phyloP scores from a whole-genome alignment of 2,888 invertebrate genomes.

The Aelia acuminata region DNA sequence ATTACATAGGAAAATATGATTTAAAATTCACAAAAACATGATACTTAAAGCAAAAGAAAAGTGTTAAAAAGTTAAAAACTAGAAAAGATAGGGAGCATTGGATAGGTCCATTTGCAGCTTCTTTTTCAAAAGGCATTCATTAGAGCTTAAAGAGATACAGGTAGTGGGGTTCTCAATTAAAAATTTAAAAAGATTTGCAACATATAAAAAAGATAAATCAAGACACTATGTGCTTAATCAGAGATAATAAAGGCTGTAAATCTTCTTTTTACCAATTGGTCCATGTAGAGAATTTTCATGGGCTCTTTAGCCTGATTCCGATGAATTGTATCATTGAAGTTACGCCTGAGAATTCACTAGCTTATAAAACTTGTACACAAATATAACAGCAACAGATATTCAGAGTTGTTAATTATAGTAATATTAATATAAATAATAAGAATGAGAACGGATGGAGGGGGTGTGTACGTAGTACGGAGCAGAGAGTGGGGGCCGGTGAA shows the following conservation, averaged over 20 bases:
- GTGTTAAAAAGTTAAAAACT: too few species aligned
- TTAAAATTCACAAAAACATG: neutral
- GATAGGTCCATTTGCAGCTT: too few species aligned
- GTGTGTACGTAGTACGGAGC: constrained; percentile 60
- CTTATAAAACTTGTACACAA: neutral
- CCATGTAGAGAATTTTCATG: neutral
- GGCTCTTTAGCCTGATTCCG: neutral
- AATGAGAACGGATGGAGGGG: constrained; percentile 56
- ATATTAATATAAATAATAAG: constrained; percentile 48
- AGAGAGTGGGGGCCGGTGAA: constrained; percentile 57
- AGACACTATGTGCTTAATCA: neutral
- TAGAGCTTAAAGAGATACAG: neutral
- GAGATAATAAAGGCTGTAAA: neutral
- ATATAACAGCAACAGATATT: neutral
- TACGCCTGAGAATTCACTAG: neutral
- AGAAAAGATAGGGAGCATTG: too few species aligned
- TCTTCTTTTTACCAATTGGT: neutral
- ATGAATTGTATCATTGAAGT: neutral
- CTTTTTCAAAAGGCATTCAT: neutral
- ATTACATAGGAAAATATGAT: neutral
- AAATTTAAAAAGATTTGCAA: neutral
- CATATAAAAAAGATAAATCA: neutral
- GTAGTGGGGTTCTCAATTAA: neutral
- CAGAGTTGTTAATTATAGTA: neutral
- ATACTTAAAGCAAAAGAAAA: too few species aligned